Conservation (phyloP, 2,888 invertebrate genomes). For the Dryadula phaetusa region DNA sequence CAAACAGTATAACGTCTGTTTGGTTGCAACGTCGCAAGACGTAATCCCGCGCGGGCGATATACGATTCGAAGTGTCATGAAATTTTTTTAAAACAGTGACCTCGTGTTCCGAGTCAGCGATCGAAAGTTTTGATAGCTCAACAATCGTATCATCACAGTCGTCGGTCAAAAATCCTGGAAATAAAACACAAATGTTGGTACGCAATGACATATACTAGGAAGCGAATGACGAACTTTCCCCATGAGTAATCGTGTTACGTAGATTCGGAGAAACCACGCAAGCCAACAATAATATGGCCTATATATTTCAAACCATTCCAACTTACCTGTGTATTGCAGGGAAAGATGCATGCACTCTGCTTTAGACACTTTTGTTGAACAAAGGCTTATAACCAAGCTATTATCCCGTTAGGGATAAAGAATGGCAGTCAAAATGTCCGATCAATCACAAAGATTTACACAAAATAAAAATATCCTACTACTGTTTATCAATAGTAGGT, state of each 20-base stretch:
- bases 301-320: constrained; percentile 30
- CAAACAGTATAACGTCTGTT: constrained; percentile 85
- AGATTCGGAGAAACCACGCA: constrained; percentile 54
- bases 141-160: constrained; percentile 84
- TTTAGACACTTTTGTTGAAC: constrained; percentile 80
- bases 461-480: constrained; percentile 56
- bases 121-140: constrained; percentile 81
- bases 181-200: constrained; percentile 11
- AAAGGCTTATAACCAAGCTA: constrained; percentile 80
- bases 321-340: constrained; percentile 83
- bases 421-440: constrained; percentile 73
- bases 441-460: constrained; percentile 61
- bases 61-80: constrained; percentile 69
- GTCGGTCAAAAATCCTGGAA: constrained; percentile 81
- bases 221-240: constrained; percentile 78
- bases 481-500: constrained; percentile 64
- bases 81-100: constrained; percentile 74
- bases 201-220: constrained; percentile 73
- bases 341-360: constrained; percentile 85
- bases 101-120: constrained; percentile 75
- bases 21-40: constrained; percentile 88
- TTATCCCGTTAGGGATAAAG: constrained; percentile 82
- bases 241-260: constrained; percentile 70
- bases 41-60: constrained; percentile 74
- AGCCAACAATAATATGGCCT: constrained; percentile 42